phyloP scores from a whole-genome alignment of 2,888 invertebrate species.

The Cinara cedri region DNA sequence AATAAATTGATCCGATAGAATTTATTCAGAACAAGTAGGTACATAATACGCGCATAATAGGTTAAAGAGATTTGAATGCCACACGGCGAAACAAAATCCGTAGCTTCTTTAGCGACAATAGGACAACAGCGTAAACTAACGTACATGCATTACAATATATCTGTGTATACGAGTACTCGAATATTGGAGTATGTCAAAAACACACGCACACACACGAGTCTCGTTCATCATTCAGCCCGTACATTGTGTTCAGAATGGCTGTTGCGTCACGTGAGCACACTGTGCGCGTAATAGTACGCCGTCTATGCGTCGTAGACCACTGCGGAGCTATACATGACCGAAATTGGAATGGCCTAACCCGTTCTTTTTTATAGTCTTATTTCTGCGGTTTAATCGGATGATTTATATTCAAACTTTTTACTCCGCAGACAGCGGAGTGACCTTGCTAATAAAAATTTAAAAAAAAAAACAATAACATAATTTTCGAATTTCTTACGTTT shows the following conservation, averaged over 20 bases:
- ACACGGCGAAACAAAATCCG: background rate
- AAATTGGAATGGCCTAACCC: constrained; percentile 45
- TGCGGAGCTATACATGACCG: constrained; percentile 30
- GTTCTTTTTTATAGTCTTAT: constrained; percentile 39
- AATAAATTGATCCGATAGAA: constrained; percentile 25
- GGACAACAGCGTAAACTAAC: too few relatives aligned
- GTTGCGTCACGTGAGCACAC: constrained; percentile 31
- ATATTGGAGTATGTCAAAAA: constrained; percentile 39
- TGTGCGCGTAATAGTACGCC: background rate
- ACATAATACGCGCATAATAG: background rate
- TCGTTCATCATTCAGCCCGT: constrained; percentile 33
- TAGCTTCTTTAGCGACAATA: too few relatives aligned
- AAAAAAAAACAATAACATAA: constrained; percentile 37
- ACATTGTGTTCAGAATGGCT: constrained; percentile 17
- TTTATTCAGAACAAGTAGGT: background rate
- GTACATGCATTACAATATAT: too few relatives aligned
- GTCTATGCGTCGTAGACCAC: constrained; percentile 27
- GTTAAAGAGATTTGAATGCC: constrained; percentile 11
- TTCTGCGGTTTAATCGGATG: constrained; percentile 49
- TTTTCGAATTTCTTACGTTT: constrained; percentile 8
- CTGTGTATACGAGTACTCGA: constrained; percentile 8
- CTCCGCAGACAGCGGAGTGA: background rate
- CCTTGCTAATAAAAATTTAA: constrained; percentile 41
- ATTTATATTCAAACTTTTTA: constrained; percentile 32
- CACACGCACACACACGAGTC: constrained; percentile 31